phyloP scores from a whole-genome alignment of 2,888 invertebrate species.

The Hydriomena furcata region DNA sequence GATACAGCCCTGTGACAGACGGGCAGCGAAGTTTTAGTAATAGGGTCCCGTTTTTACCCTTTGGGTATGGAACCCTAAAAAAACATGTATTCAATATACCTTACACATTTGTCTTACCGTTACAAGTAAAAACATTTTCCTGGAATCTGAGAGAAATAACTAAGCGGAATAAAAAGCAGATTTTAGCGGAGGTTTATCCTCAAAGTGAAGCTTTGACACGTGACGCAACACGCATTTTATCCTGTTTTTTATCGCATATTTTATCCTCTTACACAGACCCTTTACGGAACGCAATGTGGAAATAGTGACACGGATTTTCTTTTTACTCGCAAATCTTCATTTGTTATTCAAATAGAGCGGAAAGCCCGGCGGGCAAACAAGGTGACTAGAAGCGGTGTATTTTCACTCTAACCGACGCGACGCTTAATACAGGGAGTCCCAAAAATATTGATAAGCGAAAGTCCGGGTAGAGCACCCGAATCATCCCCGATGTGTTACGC shows the following conservation, averaged over 20 bases:
- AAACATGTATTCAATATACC: neutral
- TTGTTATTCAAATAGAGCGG: conserved; percentile 65
- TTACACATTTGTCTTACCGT: neutral
- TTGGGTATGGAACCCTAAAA: no score
- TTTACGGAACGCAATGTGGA: conserved; percentile 15
- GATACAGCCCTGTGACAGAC: no score
- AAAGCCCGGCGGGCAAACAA: conserved; percentile 45
- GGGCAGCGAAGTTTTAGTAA: no score
- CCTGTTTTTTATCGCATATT: conserved; percentile 34
- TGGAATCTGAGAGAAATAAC: conserved; percentile 15
- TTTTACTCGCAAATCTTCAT: conserved; percentile 46
- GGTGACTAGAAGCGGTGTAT: conserved; percentile 35
- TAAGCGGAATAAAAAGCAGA: conserved; percentile 35
- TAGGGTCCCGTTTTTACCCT: no score
- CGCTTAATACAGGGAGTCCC: conserved; percentile 33
- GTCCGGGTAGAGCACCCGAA: no score
- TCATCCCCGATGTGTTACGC: no score
- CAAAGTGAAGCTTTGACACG: conserved; percentile 41
- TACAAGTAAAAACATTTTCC: conserved; percentile 12
- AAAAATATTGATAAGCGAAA: no score
- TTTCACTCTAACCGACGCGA: conserved; percentile 27
- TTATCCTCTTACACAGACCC: conserved; percentile 33
- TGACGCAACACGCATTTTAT: conserved; percentile 39
- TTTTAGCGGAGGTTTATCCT: conserved; percentile 35
- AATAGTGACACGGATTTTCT: conserved; percentile 40